Conservation (phyloP, 2,113 vertebrate species). For the Erinaceus europaeus region DNA sequence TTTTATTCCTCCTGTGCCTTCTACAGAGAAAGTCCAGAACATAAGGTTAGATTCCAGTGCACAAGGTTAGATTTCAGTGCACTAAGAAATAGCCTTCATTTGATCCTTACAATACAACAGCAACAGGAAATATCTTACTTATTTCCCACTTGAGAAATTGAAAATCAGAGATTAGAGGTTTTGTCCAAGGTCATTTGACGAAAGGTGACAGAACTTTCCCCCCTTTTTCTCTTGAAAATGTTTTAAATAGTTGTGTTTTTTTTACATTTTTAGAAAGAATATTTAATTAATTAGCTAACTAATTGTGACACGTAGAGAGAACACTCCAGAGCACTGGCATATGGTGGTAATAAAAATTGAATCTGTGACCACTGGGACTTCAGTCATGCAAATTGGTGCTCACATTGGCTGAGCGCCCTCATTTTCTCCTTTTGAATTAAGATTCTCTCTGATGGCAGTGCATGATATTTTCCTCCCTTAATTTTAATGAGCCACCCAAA, state of each 20-base stretch:
- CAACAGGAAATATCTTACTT: conserved; percentile 19
- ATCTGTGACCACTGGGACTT: too few relatives aligned
- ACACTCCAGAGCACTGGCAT: too few relatives aligned
- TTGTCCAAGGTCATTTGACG: conserved; percentile 40
- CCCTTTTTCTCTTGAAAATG: conserved; percentile 16
- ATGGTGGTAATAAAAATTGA: too few relatives aligned
- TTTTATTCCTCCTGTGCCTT: background rate
- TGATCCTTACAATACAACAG: conserved; percentile 1
- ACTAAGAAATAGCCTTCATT: background rate
- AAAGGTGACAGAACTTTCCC: background rate
- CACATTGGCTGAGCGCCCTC: too few relatives aligned
- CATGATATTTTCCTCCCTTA: background rate
- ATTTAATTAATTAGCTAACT: too few relatives aligned
- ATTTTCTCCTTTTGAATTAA: too few relatives aligned
- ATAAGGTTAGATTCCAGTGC: conserved; percentile 11
- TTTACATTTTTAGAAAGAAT: too few relatives aligned
- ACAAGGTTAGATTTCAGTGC: too few relatives aligned
- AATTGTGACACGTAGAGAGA: too few relatives aligned
- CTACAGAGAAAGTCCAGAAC: background rate
- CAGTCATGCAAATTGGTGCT: too few relatives aligned
- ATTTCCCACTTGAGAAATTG: background rate
- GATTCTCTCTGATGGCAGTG: background rate
- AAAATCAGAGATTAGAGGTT: conserved; percentile 25
- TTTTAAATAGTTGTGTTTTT: too few relatives aligned
- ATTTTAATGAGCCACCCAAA: conserved; percentile 18